A percentile compares a stretch with the other conserved stretches of the same genome.
phyloP scores from a whole-genome alignment of 1,140 invertebrate genomes.

The Caenorhabditis remanei region DNA sequence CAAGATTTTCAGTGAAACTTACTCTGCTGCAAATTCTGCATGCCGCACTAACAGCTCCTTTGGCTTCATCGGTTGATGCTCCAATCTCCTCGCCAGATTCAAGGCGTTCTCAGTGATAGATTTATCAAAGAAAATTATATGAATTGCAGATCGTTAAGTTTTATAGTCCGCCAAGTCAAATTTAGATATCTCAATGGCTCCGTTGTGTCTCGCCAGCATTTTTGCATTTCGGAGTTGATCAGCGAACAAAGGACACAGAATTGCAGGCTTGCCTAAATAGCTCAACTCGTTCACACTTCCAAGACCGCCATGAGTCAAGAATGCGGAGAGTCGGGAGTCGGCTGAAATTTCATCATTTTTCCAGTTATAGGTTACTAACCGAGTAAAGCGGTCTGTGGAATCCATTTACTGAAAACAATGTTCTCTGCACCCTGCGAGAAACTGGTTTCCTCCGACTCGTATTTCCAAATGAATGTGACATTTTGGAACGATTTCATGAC shows the following conservation, averaged over 20 bases:
- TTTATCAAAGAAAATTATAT: slow-evolving; percentile 51
- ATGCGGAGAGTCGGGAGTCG: slow-evolving; percentile 66
- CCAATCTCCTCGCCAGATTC: not conserved
- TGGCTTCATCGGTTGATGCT: slow-evolving; percentile 20
- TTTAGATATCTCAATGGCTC: slow-evolving; percentile 60
- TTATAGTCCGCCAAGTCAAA: slow-evolving; percentile 47
- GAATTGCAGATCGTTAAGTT: slow-evolving; percentile 41
- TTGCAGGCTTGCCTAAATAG: slow-evolving; percentile 69
- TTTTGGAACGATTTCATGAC: slow-evolving; percentile 50
- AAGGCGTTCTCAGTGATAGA: slow-evolving; percentile 22
- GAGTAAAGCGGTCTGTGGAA: slow-evolving; percentile 63
- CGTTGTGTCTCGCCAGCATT: slow-evolving; percentile 62
- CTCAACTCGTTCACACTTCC: slow-evolving; percentile 69
- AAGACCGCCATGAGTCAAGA: slow-evolving; percentile 72
- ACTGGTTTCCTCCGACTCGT: slow-evolving; percentile 58
- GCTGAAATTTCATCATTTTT: slow-evolving; percentile 15
- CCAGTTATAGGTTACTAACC: not conserved
- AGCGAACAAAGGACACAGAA: slow-evolving; percentile 71
- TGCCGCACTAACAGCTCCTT: slow-evolving; percentile 45
- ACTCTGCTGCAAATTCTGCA: slow-evolving; percentile 44
- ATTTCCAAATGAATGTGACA: slow-evolving; percentile 69
- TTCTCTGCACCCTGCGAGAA: slow-evolving; percentile 53
- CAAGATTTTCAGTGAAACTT: not conserved
- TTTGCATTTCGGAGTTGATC: slow-evolving; percentile 69
- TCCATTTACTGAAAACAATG: slow-evolving; percentile 60